Base-by-base conservation (phyloP, 2,113 vertebrate species). In the Columba janthina region DNA sequence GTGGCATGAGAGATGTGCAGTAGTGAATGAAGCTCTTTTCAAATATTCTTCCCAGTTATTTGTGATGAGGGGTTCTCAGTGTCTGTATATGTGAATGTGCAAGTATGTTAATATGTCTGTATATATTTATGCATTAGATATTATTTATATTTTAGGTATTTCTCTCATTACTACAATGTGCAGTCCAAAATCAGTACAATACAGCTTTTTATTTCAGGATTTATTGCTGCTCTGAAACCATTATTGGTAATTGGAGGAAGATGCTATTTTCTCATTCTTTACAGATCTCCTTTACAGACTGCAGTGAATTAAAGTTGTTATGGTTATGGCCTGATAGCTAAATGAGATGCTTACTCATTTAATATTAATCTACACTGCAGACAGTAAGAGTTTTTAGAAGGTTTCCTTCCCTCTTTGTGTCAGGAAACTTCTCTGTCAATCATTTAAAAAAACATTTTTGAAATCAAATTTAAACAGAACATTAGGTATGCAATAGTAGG, bases 1-100 rank as follows among this genome's bases (percentile, higher is more conserved):
- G 9, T 13, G 20, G 2, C 21, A 2, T 1, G 1, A 40, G 50
- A 73, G 29, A 42, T 4, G 5, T 4, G 13, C 26, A 67, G 26
- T 12, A 51, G 11, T 5, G 2, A 69, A 58, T 54, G 18, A 44
- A 38, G 5, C 1, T 34, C 21, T 88, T 83, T 48, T 60, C 26
- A 76, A 85, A 69, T 79, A 48, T 31, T 86, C 26, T 77, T 84
- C 28, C 15, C 15, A 11, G 15, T 12, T 78, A 62, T 58, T 61
- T 34, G 18, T 0, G 3, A n/a, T 25, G 6, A 71, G 17, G 24
- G 4, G 24, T 64, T 38, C 38, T 84, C 15, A 7, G 32, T 36
- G 22, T 36, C 6, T 40, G 28, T 28, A 20, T 26, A 25, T 10
- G 10, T 57, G 20, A 60, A 60, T 38, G 62, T 65, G 44, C 38